Conservation (phyloP, 1,140 invertebrate species). For the Brachionus koreanus region DNA sequence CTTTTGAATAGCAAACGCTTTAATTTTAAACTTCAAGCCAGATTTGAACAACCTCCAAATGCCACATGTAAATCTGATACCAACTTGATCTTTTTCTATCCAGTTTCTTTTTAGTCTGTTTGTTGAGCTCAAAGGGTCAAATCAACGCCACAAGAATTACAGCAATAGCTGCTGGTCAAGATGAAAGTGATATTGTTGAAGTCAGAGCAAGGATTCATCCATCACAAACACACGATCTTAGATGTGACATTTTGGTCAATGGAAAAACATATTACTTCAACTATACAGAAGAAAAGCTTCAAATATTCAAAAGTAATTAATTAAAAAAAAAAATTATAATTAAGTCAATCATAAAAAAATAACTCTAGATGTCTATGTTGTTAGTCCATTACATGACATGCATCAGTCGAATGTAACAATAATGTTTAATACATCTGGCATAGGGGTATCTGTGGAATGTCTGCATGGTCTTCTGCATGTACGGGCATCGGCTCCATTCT, state of each 20-base stretch:
- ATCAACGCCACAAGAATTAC: conserved; percentile 43
- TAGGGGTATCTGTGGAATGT: conserved; percentile 38
- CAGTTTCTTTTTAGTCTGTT: conserved; percentile 27
- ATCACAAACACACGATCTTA: conserved; percentile 19
- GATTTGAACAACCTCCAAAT: conserved; percentile 44
- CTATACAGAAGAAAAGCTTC: conserved; percentile 38
- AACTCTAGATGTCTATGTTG: conserved; percentile 22
- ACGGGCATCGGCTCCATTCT: conserved; percentile 17
- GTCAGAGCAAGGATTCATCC: conserved; percentile 34
- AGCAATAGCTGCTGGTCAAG: conserved; percentile 35
- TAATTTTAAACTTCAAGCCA: conserved; percentile 44
- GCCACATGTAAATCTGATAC: conserved; percentile 17
- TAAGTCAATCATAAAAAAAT: not conserved
- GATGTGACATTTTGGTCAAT: conserved; percentile 40
- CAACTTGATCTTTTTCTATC: not conserved
- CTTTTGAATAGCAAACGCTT: conserved; percentile 61
- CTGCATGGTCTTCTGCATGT: conserved; percentile 41
- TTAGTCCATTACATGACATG: conserved; percentile 37
- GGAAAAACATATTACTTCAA: conserved; percentile 44
- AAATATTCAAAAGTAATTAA: conserved; percentile 42
- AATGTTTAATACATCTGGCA: conserved; percentile 41
- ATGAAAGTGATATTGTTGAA: conserved; percentile 36
- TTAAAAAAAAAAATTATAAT: not conserved
- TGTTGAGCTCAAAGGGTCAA: conserved; percentile 38
- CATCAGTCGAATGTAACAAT: conserved; percentile 40